Evolutionary conservation across 2,797 vertebrate genomes (phyloP), one percentile per base, ranked within the genome.

Genomic region (Neostethus bicornis): DNA sequence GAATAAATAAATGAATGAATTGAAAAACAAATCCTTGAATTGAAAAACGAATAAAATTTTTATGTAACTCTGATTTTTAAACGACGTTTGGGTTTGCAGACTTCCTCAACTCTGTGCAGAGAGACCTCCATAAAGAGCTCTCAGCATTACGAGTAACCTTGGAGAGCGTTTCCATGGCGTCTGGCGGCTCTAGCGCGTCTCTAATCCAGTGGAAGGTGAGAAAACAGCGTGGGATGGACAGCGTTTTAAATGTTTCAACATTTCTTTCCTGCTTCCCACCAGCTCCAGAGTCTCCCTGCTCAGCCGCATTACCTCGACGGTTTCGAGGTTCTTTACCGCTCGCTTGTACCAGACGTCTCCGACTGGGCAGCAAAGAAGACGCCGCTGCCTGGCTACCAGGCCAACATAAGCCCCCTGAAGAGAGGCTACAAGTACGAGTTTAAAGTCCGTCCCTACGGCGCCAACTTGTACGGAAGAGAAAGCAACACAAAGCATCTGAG

Each of bases 351-450:
- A 0, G 7, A 89, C 73, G 89, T 75, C 86, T 89, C 94, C 2
- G 86, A 93, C 57, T 93, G 93, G 93, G 61, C 75, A 2, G 91
- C 88, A 0, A 70, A 92, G 25, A 89, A 85, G 0, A 90, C 90
- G 58, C 14, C 65, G 0, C 49, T 83, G 0, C 87, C 83, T 54
- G 80, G 62, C 67, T 83, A 89, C 45, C 95, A 90, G 52, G 4
- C 90, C 1, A 0, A 75, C 44, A 77, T 95, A 4, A 91, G 93
- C 0, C 91, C 91, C 0, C 91, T 99, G 46, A 90, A 69, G 64
- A 92, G 94, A 81, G 96, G 96, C 59, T 93, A 91, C 82, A 93
- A 92, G 80, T 98, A 98, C 0, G 96, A 98, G 80, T 95, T 99
- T 87, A 99, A 98, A 82, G 93, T 99, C 19, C 92, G 93, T 2